Evolutionary conservation across 2,888 invertebrate genomes (phyloP), one percentile per base, ranked within the genome.

Genomic region (Stomorhina lunata): DNA sequence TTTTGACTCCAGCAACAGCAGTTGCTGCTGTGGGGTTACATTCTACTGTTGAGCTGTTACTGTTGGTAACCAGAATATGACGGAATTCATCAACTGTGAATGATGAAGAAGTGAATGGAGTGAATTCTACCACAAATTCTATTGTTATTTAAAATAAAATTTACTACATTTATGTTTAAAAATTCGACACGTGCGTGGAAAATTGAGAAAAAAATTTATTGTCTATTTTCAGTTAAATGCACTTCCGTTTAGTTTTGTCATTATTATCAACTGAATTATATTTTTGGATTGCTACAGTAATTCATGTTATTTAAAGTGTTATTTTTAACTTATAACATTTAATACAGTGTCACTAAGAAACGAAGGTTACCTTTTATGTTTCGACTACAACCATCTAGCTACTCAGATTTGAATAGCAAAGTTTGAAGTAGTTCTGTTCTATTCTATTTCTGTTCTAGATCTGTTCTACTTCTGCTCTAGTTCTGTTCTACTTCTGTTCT

Each of bases 81-180:
- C 34, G 61, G 37, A 48, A 50, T 29, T 63, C 57, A 65, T 66
- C 29, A 50, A 50, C 25, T 79, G 40, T 20, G 22, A 55, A 43
- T 37, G 32, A 27, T 20, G 29, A 59, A 59, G 50, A 43, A 29
- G 34, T 29, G 29, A 45, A 4, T 63, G 61, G n/a, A 69, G 48
- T 63, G 40, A 69, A 40, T 77, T 77, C 50, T 53, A 77, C 59
- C 76, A 77, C 68, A n/a, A 59, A 68, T 50, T 65, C 61, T 32
- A 63, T 48, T 59, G 48, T 48, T 34, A 48, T 45, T 71, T 59
- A 34, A 12, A 43, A 55, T 55, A 2, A 37, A 37, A 22, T 37
- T 37, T 55, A 29, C 5, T 32, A 17, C 40, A 32, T 59, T 59
- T 17, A 32, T 71, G 40, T 37, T 2, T 40, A 2, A 40, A 63